Evolutionary conservation across 1,140 invertebrate species (phyloP), one percentile per base, ranked within the genome.

Genomic region (Drosophila parvula): DNA sequence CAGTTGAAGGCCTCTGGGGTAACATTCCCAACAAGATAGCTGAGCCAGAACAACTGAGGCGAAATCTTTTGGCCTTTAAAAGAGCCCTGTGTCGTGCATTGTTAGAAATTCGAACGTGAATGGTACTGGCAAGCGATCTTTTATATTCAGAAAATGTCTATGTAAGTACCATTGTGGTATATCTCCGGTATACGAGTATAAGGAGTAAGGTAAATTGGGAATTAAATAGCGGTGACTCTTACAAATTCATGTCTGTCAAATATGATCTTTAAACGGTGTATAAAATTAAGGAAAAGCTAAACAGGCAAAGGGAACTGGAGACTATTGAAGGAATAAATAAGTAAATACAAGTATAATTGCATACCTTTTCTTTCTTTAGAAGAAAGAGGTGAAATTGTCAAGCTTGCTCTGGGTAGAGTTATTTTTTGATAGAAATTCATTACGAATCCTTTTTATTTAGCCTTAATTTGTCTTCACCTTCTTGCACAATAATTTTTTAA

Each of bases 11-110:
- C 80, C 82, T 86, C 82, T 53, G 22, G 82, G 82, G 82, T 47
- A 79, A 71, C 81, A 85, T 85, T 85, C 68, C 61, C 47, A 71
- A 61, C 43, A 67, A 86, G 81, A 85, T 86, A 78, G 58, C 82
- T 71, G 18, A 70, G 27, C 64, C 65, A 69, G 57, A 77, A 74
- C 78, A 81, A 85, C 74, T 81, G 64, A 56, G 59, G 40, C 61
- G 83, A 64, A 78, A 85, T 81, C 81, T 75, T 81, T 84, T 48
- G 44, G 67, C 67, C 67, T 62, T 58, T 61, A 57, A 71, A 73
- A 51, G 38, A 48, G 44, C 53, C 45, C 44, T 58, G 41, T 44
- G 45, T 32, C 55, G 57, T 53, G 48, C 55, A 68, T 71, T 63
- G 50, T 51, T 45, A 28, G 47, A 28, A 40, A 51, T 53, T 59